These are phyloP conservation scores for Cataglyphis hispanica DNA, from an alignment of 1,140 invertebrate genomes.

Conservation along the genomic window DNA sequence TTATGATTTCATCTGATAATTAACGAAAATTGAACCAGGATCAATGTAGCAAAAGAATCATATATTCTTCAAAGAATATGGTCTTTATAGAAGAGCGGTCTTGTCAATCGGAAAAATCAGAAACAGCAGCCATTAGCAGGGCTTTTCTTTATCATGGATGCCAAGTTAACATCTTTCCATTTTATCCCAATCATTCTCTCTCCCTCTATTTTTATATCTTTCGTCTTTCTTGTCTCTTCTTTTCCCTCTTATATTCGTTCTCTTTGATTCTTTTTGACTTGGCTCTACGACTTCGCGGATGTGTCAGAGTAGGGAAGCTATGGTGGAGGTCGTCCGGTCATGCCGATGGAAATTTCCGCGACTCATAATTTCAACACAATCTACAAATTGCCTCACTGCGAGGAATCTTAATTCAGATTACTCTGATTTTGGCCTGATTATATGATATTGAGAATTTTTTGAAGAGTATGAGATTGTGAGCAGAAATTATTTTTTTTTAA, in stretches of 20 bases:
- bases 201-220: not conserved
- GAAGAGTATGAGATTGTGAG: not conserved
- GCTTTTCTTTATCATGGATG: slow-evolving; percentile 65
- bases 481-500: slow-evolving; percentile 11
- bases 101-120: slow-evolving; percentile 70
- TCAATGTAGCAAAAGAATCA: slow-evolving; percentile 73
- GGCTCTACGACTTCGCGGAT: not conserved
- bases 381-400: slow-evolving; percentile 65
- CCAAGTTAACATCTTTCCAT: slow-evolving; percentile 1
- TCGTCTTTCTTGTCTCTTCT: not conserved
- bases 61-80: slow-evolving; percentile 52
- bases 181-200: not conserved
- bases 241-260: not conserved
- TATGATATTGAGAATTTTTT: slow-evolving; percentile 65
- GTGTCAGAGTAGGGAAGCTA: not conserved
- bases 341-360: slow-evolving; percentile 76
- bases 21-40: slow-evolving; percentile 46
- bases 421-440: slow-evolving; percentile 71
- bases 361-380: slow-evolving; percentile 77
- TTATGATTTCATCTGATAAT: slow-evolving; percentile 60
- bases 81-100: slow-evolving; percentile 67
- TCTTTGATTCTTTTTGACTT: not conserved
- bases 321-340: slow-evolving; percentile 67
- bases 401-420: slow-evolving; percentile 79
- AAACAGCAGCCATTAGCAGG: slow-evolving; percentile 70